Evolutionary conservation across 2,888 invertebrate genomes (phyloP).

Genomic region (Chaitophorus viminalis): DNA sequence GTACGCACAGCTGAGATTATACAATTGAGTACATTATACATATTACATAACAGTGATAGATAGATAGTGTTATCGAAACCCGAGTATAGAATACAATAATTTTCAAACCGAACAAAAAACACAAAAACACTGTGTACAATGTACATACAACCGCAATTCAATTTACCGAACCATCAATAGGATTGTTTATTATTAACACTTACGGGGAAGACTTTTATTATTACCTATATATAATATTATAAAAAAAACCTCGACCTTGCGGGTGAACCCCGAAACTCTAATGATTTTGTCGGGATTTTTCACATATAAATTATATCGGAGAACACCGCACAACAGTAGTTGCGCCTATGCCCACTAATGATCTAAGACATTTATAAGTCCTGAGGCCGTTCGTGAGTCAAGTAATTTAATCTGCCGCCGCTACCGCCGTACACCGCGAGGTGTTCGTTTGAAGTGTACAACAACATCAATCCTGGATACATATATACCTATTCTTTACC

Average conservation of each 20-base stretch:
- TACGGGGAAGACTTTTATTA: not conserved
- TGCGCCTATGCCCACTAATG: conserved; percentile 13
- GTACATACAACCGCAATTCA: not conserved
- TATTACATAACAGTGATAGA: no score
- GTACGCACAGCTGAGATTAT: no score
- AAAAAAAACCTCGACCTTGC: no score
- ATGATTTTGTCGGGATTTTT: conserved; percentile 5
- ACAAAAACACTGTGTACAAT: not conserved
- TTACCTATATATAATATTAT: no score
- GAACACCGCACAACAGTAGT: conserved; percentile 37
- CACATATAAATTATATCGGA: not conserved
- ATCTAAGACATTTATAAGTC: conserved; percentile 47
- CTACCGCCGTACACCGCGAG: conserved; percentile 24
- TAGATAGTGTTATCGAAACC: not conserved
- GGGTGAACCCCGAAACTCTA: not conserved
- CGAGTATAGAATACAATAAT: not conserved
- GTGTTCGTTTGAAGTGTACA: conserved; percentile 38
- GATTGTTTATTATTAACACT: conserved; percentile 18
- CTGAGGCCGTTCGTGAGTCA: conserved; percentile 39
- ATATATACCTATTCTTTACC: not conserved
- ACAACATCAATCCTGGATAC: not conserved
- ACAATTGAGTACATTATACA: no score
- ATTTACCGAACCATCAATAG: not conserved
- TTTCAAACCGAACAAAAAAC: not conserved
- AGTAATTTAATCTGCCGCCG: conserved; percentile 49